These are phyloP conservation scores for Vanessa tameamea DNA, from an alignment of 1,140 invertebrate species.

Conservation along the genomic window DNA sequence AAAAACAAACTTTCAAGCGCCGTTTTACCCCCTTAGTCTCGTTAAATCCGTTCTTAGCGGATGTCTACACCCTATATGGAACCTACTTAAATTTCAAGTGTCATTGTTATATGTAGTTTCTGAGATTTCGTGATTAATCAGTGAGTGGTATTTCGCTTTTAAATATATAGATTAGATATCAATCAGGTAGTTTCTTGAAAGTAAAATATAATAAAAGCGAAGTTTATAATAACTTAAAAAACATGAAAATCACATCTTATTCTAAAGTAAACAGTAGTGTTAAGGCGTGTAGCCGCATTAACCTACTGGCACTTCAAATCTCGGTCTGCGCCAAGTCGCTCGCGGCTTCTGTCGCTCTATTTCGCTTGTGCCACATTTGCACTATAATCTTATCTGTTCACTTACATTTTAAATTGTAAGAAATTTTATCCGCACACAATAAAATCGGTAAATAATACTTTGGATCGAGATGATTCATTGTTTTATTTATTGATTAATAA, in stretches of 20 bases:
- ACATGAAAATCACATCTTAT: not conserved
- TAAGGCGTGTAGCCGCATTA: constrained; percentile 20
- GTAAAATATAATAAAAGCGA: too few relatives aligned
- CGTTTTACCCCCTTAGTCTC: too few relatives aligned
- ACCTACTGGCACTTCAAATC: constrained; percentile 17
- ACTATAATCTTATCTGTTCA: constrained; percentile 3
- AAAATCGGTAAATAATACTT: not conserved
- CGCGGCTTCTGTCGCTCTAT: constrained; percentile 11
- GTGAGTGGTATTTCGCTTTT: too few relatives aligned
- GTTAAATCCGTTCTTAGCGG: too few relatives aligned
- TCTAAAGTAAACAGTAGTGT: constrained; percentile 10
- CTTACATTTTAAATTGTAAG: not conserved
- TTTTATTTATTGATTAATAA: too few relatives aligned
- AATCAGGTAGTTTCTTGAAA: too few relatives aligned
- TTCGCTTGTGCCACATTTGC: constrained; percentile 7
- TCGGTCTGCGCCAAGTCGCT: constrained; percentile 9
- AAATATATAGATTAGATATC: too few relatives aligned
- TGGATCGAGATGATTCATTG: not conserved
- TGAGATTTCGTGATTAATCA: too few relatives aligned
- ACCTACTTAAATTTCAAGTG: too few relatives aligned
- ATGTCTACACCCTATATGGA: too few relatives aligned
- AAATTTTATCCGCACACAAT: not conserved
- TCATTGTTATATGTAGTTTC: too few relatives aligned
- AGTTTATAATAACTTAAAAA: not conserved
- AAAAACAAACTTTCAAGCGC: too few relatives aligned